Conservation (phyloP, 1,140 invertebrate species). For the Thereuonema tuberculata region DNA sequence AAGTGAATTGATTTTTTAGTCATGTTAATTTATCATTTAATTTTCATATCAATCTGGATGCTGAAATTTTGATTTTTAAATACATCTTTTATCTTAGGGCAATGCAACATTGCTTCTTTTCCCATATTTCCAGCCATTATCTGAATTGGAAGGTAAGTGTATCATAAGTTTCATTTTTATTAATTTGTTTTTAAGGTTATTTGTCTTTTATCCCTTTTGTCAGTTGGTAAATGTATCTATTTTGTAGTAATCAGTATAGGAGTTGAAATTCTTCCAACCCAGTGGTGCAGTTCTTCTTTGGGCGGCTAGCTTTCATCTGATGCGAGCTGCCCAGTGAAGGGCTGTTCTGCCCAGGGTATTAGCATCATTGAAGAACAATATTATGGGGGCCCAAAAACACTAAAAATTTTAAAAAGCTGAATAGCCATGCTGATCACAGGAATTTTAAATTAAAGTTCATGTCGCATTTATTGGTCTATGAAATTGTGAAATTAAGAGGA, state of each 20-base stretch:
- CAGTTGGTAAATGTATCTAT: background rate
- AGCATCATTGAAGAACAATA: too few species aligned
- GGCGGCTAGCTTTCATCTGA: slow-evolving; percentile 27
- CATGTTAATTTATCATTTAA: too few species aligned
- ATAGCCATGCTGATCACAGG: too few species aligned
- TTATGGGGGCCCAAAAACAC: too few species aligned
- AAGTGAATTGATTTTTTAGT: too few species aligned
- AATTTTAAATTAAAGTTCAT: too few species aligned
- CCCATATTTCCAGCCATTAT: slow-evolving; percentile 43
- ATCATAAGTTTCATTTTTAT: slow-evolving; percentile 5
- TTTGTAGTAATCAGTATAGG: background rate
- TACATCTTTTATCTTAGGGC: slow-evolving; percentile 32
- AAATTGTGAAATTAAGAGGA: too few species aligned
- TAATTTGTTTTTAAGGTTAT: slow-evolving; percentile 2
- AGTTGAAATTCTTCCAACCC: too few species aligned
- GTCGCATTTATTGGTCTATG: too few species aligned
- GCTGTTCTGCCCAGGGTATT: slow-evolving; percentile 36
- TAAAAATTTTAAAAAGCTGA: too few species aligned
- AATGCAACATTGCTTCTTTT: slow-evolving; percentile 46
- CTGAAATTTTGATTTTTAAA: too few species aligned
- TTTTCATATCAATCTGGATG: too few species aligned
- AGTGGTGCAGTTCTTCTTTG: slow-evolving; percentile 28
- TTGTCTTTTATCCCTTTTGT: background rate
- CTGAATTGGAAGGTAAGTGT: slow-evolving; percentile 40
- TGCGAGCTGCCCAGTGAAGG: slow-evolving; percentile 49